A percentile compares a stretch with the other conserved stretches of the same genome.
phyloP scores from a whole-genome alignment of 2,888 invertebrate genomes.

The Camptogramma bilineatum region DNA sequence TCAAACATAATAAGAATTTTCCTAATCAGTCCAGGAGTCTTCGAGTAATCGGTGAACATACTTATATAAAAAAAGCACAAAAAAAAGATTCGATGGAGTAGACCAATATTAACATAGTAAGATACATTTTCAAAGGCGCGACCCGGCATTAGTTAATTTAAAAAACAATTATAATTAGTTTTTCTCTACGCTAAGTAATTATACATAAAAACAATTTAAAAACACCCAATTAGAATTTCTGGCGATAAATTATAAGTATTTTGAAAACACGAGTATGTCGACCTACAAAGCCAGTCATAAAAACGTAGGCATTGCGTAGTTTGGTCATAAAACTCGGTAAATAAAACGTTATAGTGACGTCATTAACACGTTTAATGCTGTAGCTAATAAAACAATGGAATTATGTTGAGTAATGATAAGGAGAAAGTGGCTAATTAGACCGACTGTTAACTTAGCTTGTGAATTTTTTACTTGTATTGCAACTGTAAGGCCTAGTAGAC shows the following conservation, averaged over 20 bases:
- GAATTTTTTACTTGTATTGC: too few species aligned
- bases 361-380: slow-evolving; percentile 42
- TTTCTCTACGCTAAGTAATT: not conserved
- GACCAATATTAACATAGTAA: too few species aligned
- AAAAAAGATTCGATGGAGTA: too few species aligned
- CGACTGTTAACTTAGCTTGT: not conserved
- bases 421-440: slow-evolving; percentile 26
- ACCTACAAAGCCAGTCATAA: slow-evolving; percentile 31
- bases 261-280: slow-evolving; percentile 24
- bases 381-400: slow-evolving; percentile 38
- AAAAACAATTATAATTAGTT: not conserved
- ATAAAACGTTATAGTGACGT: slow-evolving; percentile 35
- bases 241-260: slow-evolving; percentile 26
- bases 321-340: slow-evolving; percentile 38
- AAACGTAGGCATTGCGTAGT: slow-evolving; percentile 26
- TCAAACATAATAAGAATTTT: too few species aligned
- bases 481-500: too few species aligned
- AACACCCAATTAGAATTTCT: slow-evolving; percentile 13
- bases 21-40: too few species aligned
- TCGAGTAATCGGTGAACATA: too few species aligned
- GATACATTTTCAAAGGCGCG: too few species aligned
- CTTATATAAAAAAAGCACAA: too few species aligned
- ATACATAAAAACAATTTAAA: not conserved
- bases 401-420: slow-evolving; percentile 23
- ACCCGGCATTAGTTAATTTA: too few species aligned